Base-by-base conservation (phyloP, 2,797 vertebrate species). In the Botia kubotai region DNA sequence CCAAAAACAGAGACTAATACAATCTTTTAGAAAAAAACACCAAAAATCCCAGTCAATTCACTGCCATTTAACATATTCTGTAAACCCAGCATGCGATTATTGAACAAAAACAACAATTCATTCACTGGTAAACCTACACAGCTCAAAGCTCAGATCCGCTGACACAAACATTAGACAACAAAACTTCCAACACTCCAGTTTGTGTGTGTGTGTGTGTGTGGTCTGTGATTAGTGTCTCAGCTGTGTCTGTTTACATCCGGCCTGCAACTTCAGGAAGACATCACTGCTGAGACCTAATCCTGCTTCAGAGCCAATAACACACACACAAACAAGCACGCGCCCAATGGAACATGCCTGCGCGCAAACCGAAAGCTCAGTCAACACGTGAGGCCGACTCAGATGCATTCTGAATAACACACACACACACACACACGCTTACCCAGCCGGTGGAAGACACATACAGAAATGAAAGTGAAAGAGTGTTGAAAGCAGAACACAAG, bases 211-310 rank as follows among this genome's bases (percentile, higher is more conserved):
- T 26, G 39, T 7, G 55, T 5, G 17, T 46, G 36, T n/a, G n/a
- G 48, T 72, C 52, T 29, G 19, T n/a, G 33, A 46, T 77, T 53
- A 17, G 4, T 5, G 3, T 39, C 19, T 19, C 53, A 88, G 89
- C 87, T 89, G 88, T 83, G 83, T 88, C 87, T 91, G 88, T 93
- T 92, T 91, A 91, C 88, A 86, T 82, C 87, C 79, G 86, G 75
- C 80, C 82, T 19, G 55, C 5, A 79, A 84, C 81, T 57, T 39
- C 71, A 79, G 67, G 72, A 86, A 86, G 79, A 79, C 62, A 65
- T 52, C 71, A 67, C 58, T 46, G 78, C 72, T n/a, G 6, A 75
- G 52, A 77, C 50, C 63, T 60, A 72, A 46, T 23, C 26, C 55
- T 5, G 75, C 52, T 46, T 58, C 6, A 13, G 46, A 19, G 52